These are phyloP conservation scores for Trisateles emortualis DNA, from an alignment of 2,888 invertebrate genomes.

Conservation along the genomic window DNA sequence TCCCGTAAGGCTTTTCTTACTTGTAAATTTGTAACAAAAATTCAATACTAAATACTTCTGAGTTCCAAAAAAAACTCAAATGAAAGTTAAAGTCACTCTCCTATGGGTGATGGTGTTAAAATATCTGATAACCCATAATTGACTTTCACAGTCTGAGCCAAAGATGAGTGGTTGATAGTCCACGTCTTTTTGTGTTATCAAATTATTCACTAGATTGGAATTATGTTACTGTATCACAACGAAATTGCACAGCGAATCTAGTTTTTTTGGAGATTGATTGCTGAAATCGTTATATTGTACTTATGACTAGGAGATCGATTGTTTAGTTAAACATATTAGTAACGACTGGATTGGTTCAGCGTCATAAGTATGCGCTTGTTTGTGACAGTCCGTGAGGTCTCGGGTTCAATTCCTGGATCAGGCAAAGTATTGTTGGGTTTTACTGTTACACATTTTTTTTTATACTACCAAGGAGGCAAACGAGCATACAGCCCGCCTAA, in stretches of 20 bases:
- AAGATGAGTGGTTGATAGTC: constrained; percentile 2
- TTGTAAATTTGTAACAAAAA: too few relatives aligned
- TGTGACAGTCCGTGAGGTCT: too few relatives aligned
- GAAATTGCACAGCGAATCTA: neutral
- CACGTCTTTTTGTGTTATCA: neutral
- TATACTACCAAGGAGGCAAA: too few relatives aligned
- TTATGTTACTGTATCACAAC: neutral
- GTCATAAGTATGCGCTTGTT: too few relatives aligned
- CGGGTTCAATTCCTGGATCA: too few relatives aligned
- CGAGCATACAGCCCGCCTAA: too few relatives aligned
- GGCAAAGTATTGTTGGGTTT: too few relatives aligned
- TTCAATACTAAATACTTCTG: neutral
- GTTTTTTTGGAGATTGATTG: neutral
- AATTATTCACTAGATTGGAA: neutral
- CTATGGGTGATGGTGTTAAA: neutral
- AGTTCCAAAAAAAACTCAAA: neutral
- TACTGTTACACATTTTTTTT: too few relatives aligned
- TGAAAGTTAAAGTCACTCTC: neutral
- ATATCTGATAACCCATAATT: constrained; percentile 11
- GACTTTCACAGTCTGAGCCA: constrained; percentile 6
- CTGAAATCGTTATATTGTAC: neutral
- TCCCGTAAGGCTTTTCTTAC: too few relatives aligned
- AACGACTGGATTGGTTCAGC: too few relatives aligned
- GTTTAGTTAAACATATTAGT: too few relatives aligned
- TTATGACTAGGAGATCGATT: neutral